These are phyloP conservation scores for Lasioglossum lativentre DNA, from an alignment of 2,888 invertebrate species.

Conservation along the genomic window DNA sequence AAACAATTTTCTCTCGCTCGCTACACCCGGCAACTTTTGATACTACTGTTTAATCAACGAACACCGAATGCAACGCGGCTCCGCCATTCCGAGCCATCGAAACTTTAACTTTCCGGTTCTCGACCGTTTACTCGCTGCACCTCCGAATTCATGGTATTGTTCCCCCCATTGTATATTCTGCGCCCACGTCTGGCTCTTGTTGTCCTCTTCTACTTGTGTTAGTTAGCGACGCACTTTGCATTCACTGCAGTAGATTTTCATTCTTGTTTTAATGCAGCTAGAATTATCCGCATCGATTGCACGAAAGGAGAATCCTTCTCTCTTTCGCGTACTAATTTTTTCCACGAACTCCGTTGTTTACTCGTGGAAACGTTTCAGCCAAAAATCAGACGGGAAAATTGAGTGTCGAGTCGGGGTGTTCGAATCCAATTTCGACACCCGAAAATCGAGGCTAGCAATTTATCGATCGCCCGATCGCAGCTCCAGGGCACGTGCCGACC, in stretches of 20 bases:
- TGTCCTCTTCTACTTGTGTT: not conserved
- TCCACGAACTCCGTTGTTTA: too few species aligned
- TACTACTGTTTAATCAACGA: not conserved
- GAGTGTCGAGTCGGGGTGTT: not conserved
- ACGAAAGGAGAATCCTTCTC: too few species aligned
- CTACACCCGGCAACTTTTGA: not conserved
- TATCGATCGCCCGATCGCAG: not conserved
- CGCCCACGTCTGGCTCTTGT: not conserved
- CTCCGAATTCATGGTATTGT: not conserved
- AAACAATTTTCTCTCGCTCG: conserved; percentile 10
- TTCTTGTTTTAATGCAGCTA: not conserved
- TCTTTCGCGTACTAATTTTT: too few species aligned
- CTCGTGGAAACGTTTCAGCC: too few species aligned
- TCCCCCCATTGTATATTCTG: not conserved
- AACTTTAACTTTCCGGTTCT: not conserved
- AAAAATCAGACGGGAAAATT: not conserved
- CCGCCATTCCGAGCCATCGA: not conserved
- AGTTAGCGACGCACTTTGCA: not conserved
- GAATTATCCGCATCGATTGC: too few species aligned
- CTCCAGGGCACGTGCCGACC: not conserved
- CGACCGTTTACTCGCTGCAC: not conserved
- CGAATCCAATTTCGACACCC: not conserved
- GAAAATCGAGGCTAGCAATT: not conserved
- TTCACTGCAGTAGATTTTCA: not conserved
- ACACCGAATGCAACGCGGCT: not conserved